These are phyloP conservation scores for Serilophus lunatus DNA, from an alignment of 2,113 vertebrate genomes.

Conservation along the genomic window DNA sequence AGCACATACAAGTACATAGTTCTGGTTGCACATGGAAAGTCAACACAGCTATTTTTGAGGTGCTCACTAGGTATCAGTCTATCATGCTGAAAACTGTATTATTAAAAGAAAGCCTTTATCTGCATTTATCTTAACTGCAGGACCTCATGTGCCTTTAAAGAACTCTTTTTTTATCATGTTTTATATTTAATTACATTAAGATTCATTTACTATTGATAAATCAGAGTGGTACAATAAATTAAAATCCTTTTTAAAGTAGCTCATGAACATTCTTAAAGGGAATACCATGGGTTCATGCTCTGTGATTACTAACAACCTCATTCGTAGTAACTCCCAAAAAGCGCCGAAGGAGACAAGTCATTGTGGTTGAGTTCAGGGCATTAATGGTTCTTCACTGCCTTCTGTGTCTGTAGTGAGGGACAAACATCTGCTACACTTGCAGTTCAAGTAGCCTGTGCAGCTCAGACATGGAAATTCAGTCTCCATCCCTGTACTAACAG, in stretches of 20 bases:
- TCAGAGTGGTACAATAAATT: background rate
- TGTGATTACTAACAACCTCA: background rate
- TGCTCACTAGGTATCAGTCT: constrained; percentile 60
- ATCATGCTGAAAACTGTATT: background rate
- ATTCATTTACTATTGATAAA: background rate
- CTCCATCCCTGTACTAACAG: background rate
- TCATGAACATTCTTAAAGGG: background rate
- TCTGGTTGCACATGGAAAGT: constrained; percentile 72
- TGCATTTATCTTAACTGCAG: background rate
- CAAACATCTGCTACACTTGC: background rate
- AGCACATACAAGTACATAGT: constrained; percentile 29
- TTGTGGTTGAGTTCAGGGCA: background rate
- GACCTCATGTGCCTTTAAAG: background rate
- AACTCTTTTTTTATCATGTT: background rate
- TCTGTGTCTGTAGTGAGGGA: background rate
- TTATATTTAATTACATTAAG: background rate
- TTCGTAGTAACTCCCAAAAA: background rate
- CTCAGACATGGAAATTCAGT: background rate
- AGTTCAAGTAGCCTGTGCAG: background rate
- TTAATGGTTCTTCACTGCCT: no score
- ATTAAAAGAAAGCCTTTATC: background rate
- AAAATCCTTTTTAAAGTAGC: background rate
- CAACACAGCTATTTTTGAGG: constrained; percentile 73
- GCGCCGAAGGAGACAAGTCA: background rate
- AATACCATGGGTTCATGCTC: background rate